A percentile compares a stretch with the other conserved stretches of the same genome.
Conservation (phyloP, 1,140 invertebrate species). For the Xylocopa sonorina region DNA sequence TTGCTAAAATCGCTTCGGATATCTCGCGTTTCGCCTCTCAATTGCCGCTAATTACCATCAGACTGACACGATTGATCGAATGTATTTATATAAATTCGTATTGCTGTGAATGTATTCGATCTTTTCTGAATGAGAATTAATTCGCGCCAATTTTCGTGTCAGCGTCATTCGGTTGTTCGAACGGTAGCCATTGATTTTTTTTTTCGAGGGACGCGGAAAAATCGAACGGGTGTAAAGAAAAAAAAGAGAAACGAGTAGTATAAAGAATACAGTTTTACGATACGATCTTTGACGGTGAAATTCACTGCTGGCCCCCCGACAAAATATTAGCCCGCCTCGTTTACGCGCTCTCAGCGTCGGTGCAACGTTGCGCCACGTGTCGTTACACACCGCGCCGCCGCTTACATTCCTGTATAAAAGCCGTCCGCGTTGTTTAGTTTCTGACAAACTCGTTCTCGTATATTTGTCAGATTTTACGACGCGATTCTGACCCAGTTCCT, state of each 20-base stretch:
- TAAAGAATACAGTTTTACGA: not conserved
- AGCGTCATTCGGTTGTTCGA: no score
- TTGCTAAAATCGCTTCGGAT: not conserved
- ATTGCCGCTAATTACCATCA: no score
- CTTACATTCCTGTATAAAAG: constrained; percentile 7
- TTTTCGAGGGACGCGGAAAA: not conserved
- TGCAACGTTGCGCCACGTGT: constrained; percentile 2
- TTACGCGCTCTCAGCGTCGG: not conserved
- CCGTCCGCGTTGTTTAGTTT: constrained; percentile 1
- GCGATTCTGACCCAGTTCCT: constrained; percentile 32
- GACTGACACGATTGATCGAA: no score
- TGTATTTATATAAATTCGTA: no score
- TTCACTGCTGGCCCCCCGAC: not conserved
- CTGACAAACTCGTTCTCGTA: not conserved
- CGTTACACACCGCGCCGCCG: not conserved
- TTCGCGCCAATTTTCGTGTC: no score
- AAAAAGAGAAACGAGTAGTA: not conserved
- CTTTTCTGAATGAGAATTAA: no score
- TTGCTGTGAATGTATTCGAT: no score
- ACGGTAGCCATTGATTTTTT: no score
- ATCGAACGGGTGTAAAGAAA: not conserved
- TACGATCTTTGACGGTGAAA: not conserved
- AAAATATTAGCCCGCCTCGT: constrained; percentile 12
- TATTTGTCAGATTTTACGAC: constrained; percentile 19
- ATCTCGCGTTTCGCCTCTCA: no score